Percentiles rank a stretch among this genome's conserved stretches.
phyloP scores from a whole-genome alignment of 1,140 invertebrate species.

The Branchinecta lindahli region DNA sequence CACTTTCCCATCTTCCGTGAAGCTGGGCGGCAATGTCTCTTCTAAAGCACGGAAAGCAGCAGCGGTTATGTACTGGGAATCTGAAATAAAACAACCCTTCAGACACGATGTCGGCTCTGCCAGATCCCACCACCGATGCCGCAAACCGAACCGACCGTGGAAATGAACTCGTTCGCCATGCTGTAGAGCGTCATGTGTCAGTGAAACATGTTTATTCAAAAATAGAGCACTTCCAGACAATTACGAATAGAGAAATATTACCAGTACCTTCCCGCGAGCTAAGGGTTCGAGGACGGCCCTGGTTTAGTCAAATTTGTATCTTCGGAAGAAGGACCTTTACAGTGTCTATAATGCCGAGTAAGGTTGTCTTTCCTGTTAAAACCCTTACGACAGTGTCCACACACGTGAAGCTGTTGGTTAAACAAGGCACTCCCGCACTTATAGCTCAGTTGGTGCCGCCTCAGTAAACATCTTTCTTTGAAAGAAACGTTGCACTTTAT shows the following conservation, averaged over 20 bases:
- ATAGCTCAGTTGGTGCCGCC: not conserved
- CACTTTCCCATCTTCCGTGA: slow-evolving; percentile 8
- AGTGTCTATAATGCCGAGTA: not conserved
- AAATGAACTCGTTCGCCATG: too few species aligned
- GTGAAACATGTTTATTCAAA: too few species aligned
- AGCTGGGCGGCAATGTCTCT: slow-evolving; percentile 2
- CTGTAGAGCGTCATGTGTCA: too few species aligned
- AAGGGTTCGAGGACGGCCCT: too few species aligned
- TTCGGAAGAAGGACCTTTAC: not conserved
- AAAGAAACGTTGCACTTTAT: not conserved
- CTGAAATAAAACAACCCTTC: slow-evolving; percentile 11
- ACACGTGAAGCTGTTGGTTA: not conserved
- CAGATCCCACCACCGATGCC: not conserved
- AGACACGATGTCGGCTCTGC: not conserved
- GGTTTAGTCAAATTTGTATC: too few species aligned
- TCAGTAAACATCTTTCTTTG: not conserved
- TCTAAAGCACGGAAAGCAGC: slow-evolving; percentile 9
- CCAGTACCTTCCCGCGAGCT: too few species aligned
- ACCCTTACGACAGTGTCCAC: not conserved
- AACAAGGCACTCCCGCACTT: not conserved
- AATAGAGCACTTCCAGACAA: too few species aligned
- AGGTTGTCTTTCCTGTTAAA: slow-evolving; percentile 1
- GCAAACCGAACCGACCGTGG: too few species aligned
- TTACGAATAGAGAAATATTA: too few species aligned
- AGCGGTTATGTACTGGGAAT: not conserved